Conservation (phyloP, 2,113 vertebrate species). For the Calypte anna region DNA sequence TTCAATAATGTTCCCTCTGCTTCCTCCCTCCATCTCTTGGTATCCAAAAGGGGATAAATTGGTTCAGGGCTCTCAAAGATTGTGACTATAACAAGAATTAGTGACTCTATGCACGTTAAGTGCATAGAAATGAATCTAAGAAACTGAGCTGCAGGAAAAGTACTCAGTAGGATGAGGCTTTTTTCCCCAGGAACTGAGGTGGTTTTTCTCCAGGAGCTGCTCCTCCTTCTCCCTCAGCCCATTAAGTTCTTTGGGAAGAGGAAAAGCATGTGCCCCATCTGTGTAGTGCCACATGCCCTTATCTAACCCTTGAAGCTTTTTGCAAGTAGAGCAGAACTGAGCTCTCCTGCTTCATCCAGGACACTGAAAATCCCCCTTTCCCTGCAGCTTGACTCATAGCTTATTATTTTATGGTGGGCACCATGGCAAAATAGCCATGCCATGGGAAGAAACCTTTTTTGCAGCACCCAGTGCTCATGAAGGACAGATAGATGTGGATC, state of each 20-base stretch:
- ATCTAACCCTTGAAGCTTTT: neutral
- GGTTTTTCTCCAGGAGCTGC: neutral
- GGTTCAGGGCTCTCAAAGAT: neutral
- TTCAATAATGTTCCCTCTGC: neutral
- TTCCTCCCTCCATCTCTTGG: neutral
- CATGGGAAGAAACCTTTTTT: neutral
- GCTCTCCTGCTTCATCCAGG: neutral
- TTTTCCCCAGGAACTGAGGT: neutral
- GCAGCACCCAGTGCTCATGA: neutral
- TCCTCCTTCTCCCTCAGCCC: neutral
- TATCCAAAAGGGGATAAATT: neutral
- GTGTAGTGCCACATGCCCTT: neutral
- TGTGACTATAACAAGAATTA: neutral
- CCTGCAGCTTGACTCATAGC: neutral
- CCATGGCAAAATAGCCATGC: neutral
- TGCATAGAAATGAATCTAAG: neutral
- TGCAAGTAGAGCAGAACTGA: neutral
- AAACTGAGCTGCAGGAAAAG: neutral
- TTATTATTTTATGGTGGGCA: neutral
- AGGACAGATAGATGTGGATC: neutral
- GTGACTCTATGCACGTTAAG: accelerated
- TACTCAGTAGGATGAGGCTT: neutral
- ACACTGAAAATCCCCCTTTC: neutral
- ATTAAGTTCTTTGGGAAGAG: neutral
- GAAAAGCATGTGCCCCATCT: neutral